A percentile compares a stretch with the other conserved stretches of the same genome.
Evolutionary conservation across 2,888 invertebrate genomes (phyloP).

Genomic region (Acleris laterana): DNA sequence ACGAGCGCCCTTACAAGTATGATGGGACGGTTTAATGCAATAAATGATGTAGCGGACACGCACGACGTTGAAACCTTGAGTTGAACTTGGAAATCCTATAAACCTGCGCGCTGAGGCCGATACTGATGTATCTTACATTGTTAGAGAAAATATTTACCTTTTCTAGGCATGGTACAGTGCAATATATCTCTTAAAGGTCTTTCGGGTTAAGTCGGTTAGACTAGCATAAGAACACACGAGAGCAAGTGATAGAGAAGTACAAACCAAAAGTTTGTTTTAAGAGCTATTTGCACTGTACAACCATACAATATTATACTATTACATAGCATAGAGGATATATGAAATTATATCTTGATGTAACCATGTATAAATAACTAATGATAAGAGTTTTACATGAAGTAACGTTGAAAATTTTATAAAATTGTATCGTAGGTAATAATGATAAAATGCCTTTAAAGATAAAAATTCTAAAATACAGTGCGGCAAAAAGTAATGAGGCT

Average conservation of each 20-base stretch:
- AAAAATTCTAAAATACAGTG: conserved; percentile 3
- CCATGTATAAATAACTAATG: background rate
- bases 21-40: conserved; percentile 22
- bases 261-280: no score
- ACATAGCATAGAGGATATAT: background rate
- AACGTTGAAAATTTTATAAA: background rate
- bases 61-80: conserved; percentile 17
- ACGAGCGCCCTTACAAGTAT: conserved; percentile 10
- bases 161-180: no score
- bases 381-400: background rate
- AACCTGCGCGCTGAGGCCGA: conserved; percentile 7
- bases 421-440: conserved; percentile 9
- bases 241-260: no score
- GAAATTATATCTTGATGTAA: background rate
- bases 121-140: conserved; percentile 5
- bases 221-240: no score
- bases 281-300: no score
- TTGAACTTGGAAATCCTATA: conserved; percentile 29
- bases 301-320: no score
- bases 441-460: conserved; percentile 7
- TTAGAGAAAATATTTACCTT: background rate
- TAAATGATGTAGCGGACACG: conserved; percentile 18
- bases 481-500: conserved; percentile 27
- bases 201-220: no score
- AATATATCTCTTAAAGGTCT: no score